Evolutionary conservation across 2,888 invertebrate genomes (phyloP), one percentile per base, ranked within the genome.

Genomic region (Lasioglossum figueresi): DNA sequence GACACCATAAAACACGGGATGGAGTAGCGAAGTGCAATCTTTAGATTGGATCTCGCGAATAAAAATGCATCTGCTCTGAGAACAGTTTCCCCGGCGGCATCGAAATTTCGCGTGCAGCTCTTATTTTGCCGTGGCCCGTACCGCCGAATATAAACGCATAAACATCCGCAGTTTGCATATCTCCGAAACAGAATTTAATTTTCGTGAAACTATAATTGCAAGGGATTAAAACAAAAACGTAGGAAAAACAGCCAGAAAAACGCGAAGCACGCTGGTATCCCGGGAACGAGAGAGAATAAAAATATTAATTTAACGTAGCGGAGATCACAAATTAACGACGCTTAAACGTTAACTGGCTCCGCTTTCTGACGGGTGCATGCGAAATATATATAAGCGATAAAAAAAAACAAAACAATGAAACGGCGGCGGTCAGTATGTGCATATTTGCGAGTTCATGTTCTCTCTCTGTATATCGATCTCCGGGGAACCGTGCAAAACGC

Each of bases 371-470:
- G 27, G 14, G 27, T 2, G 63, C 16, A 63, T 31, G n/a, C 10
- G 63, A 63, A 31, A 63, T 31, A 63, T 63, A 63, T 59, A 27
- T 63, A 31, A 31, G 31, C 31, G 16, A 16, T 63, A 8, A 2
- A 48, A 48, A 52, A 59, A 63, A 16, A 31, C n/a, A n/a, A n/a
- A 59, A 59, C 63, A 63, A 63, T 63, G 63, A 63, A 63, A 31
- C 31, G 6, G 31, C 27, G 27, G 5, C 27, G 14, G 5, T 31
- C 27, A 16, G 63, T 63, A 16, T 31, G 31, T 31, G 31, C 6
- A 31, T 31, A 31, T 14, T 5, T 31, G 63, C 16, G 63, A 63
- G 63, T 31, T 31, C 4, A 6, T 31, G 63, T 63, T 63, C 16
- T 16, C 59, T 4, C 31, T 31, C 16, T n/a, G 10, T 52, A 31